phyloP scores from a whole-genome alignment of 2,797 vertebrate genomes.

The Sus cebifrons region DNA sequence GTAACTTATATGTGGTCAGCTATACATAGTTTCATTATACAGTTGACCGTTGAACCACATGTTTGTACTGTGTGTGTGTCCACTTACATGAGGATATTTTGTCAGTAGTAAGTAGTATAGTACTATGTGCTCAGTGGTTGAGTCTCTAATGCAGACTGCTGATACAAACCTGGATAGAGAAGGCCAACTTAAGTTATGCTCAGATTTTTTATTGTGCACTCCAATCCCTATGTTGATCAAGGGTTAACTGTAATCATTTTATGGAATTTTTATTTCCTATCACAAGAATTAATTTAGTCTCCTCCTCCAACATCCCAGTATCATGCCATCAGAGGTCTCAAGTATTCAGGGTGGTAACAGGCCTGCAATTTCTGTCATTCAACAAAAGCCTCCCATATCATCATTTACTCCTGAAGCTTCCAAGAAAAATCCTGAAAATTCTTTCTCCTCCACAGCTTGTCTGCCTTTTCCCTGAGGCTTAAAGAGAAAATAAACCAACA shows the following conservation, averaged over 20 bases:
- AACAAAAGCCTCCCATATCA: background rate
- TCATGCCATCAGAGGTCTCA: background rate
- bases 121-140: background rate
- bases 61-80: background rate
- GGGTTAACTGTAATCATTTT: background rate
- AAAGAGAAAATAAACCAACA: background rate
- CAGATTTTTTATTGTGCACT: background rate
- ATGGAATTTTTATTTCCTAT: background rate
- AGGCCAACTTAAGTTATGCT: background rate
- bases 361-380: background rate
- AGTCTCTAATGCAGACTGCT: background rate
- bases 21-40: background rate
- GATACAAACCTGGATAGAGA: background rate
- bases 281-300: conserved; percentile 9
- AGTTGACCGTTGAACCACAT: background rate
- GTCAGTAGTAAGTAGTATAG: background rate
- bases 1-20: background rate
- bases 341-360: background rate
- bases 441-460: background rate
- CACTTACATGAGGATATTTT: background rate
- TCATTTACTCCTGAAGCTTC: background rate
- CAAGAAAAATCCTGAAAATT: background rate
- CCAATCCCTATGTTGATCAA: background rate
- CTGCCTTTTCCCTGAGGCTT: background rate
- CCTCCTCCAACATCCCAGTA: background rate